These are phyloP conservation scores for Caenorhabditis tropicalis DNA, from an alignment of 1,140 invertebrate species.

Conservation along the genomic window DNA sequence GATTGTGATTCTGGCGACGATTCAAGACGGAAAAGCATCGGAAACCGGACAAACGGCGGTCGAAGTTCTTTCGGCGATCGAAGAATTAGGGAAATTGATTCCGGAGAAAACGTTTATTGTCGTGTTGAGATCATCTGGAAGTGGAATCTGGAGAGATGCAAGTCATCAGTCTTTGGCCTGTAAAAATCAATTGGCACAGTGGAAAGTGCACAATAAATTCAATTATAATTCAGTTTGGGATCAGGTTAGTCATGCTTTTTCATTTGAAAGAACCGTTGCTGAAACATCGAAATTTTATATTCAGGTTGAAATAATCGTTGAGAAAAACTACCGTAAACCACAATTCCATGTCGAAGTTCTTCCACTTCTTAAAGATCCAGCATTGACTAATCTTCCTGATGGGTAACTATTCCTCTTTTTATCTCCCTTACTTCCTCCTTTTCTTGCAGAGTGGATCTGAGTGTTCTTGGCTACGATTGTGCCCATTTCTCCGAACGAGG, in stretches of 20 bases:
- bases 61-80: constrained; percentile 46
- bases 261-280: too few species aligned
- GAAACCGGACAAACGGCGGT: constrained; percentile 55
- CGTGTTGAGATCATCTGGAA: constrained; percentile 45
- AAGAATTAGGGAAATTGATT: constrained; percentile 22
- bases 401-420: not conserved
- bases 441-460: constrained; percentile 44
- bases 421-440: not conserved
- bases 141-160: constrained; percentile 53
- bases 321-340: constrained; percentile 45
- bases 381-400: constrained; percentile 46
- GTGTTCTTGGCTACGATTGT: constrained; percentile 51
- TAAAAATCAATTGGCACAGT: constrained; percentile 20
- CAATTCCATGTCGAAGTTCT: constrained; percentile 53
- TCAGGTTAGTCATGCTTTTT: constrained; percentile 29
- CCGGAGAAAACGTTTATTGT: constrained; percentile 51
- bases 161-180: constrained; percentile 53
- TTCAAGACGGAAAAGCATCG: constrained; percentile 55
- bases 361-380: constrained; percentile 48
- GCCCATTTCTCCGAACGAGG: constrained; percentile 52
- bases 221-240: constrained; percentile 55
- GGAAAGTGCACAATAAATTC: constrained; percentile 46
- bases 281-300: too few species aligned
- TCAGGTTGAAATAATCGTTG: constrained; percentile 50
- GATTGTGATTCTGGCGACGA: constrained; percentile 47